Base-by-base conservation (phyloP, 2,888 invertebrate species). In the Eupeodes latifasciatus region DNA sequence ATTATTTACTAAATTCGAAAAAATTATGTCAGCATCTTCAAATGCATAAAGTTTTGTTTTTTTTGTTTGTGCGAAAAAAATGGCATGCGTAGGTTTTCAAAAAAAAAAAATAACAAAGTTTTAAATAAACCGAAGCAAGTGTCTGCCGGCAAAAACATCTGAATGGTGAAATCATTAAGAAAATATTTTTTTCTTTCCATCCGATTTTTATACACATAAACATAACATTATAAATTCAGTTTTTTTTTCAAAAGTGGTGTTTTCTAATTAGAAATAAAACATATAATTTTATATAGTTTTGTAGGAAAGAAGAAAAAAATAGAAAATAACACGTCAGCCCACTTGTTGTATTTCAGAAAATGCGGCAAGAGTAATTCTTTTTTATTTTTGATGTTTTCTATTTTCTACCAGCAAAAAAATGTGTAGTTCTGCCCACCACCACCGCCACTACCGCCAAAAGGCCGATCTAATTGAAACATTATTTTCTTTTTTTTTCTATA, bases 111-210 rank as follows among this genome's bases (percentile, higher is more conserved):
- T 40, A 11, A 69, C 59, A 67, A 10, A 67, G 19, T 71, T 59
- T 72, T 47, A 81, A 74, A 75, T 71, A 80, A 80, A 87, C 69
- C 34, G 6, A 57, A 83, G 83, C 86, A 87, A 86, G 86, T 87
- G 87, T 84, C 77, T 85, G 88, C 88, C 88, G 88, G 85, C 78
- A 78, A 78, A 64, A 71, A 71, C 76, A 59, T 72, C 77, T 81
- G 81, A 81, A 84, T 88, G 87, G 84, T 88, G 87, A 88, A 88
- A 84, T 88, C 85, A 88, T 85, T 78, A 71, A 62, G 44, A 61
- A 85, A 85, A 75, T 85, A 88, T 88, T 88, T 75, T 27, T 9
- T 40, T 62, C 64, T 62, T 64, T 66, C 76, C 47, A 27, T 53
- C 11, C 5, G 40, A 80, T 61, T 76, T 59, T 27, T 27, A 27